Evolutionary conservation across 2,888 invertebrate species (phyloP), one percentile per base, ranked within the genome.

Genomic region (Leptinotarsa haldemani): DNA sequence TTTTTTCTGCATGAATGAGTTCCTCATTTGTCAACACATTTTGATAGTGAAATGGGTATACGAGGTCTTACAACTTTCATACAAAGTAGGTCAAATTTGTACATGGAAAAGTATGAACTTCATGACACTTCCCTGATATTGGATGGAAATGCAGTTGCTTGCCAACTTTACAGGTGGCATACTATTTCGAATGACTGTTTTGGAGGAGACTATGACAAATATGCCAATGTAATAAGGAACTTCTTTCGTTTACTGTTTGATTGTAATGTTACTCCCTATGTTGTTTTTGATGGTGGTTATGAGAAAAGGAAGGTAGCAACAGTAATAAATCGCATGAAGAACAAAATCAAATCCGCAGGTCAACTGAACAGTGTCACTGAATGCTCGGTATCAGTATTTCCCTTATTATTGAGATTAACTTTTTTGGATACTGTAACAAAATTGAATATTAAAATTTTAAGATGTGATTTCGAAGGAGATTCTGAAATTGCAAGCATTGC

Each of bases 401-500:
- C 97, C 0, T 85, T 95, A 30, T 88, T 96, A 73, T 86, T 95
- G 65, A 90, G 92, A 69, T 93, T 94, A 81, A 92, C 94, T 0
- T 96, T 97, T 82, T 89, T 91, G 70, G 92, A 93, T 84, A 91
- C 94, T 0, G 87, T 95, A 1, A 83, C 84, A 4, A 92, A 93
- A 79, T 89, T 94, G 83, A 89, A 90, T 12, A 88, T 97, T 9
- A 89, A 90, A 13, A 90, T 92, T 75, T 92, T 93, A 64, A 91
- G 94, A 69, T 94, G 95, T 83, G 91, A 94, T 79, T 96, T 94
- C 86, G 98, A 98, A 87, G 97, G 97, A 1, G 98, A 98, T 85
- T 92, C 93, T 80, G 94, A 96, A 83, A 92, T 97, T 70, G 97
- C 97, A 0, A 92, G 93, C 0, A 86, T 97, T 79, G 95, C 97